Base-by-base conservation (phyloP, 2,113 vertebrate species). In the Dunckerocampus dactyliophorus region DNA sequence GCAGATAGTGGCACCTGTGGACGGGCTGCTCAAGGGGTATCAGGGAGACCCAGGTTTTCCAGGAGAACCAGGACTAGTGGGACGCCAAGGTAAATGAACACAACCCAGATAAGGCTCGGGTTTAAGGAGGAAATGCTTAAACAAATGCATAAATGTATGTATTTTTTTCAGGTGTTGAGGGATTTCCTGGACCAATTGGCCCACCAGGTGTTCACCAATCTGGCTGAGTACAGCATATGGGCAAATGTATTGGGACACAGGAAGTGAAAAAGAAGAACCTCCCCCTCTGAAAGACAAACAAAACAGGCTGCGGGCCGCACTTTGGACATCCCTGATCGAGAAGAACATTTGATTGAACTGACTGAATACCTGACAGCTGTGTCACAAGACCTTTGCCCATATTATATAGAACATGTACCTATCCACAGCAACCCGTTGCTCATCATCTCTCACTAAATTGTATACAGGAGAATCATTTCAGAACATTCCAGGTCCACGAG, bases 401-500 rank as follows among this genome's bases (percentile, higher is more conserved):
- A 15, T 31, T 31, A 16, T 31, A 15, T 10, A 37, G 9, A 17
- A 43, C 4, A 54, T 37, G 9, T 19, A n/a, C 10, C 4, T 10
- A 53, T 42, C 3, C 21, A 34, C 34, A 49, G 39, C 13, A 43
- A 14, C 31, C 31, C 53, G 22, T 13, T 56, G 0, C 1, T 65
- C 31, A 57, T 17, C 37, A 1, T 34, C 1, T 61, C 19, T 60
- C 19, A 55, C 28, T 56, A 56, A 48, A 21, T 42, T 20, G 43
- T 45, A 19, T 19, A 64, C 60, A 85, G 77, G 75, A 2, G 12
- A n/a, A 47, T 21, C 16, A 20, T 48, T 51, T 54, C 70, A 43
- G 12, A 43, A 49, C 53, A 3, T 46, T 15, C 21, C 79, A 34
- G 92, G 93, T 39, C 82, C 79, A 57, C 80, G 51, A 65, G 94